Percentiles rank a stretch among this genome's conserved stretches.
These are phyloP conservation scores for Antrozous pallidus DNA, from an alignment of 2,797 vertebrate species.

Conservation along the genomic window DNA sequence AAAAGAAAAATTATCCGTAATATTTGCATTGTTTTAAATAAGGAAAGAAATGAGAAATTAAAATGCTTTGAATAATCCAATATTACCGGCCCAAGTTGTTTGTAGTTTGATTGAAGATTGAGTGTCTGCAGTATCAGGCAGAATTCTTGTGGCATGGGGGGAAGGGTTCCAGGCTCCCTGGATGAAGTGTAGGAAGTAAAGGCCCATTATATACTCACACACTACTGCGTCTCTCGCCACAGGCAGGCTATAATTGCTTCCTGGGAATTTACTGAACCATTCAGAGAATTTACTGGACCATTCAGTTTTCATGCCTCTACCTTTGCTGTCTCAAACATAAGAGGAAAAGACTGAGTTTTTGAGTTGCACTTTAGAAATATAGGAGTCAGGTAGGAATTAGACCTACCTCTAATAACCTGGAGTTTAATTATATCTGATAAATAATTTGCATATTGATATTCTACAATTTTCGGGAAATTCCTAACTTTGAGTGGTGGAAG, in stretches of 20 bases:
- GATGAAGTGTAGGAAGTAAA: fast-evolving
- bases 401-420: background rate
- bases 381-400: background rate
- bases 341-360: background rate
- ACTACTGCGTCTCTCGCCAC: background rate
- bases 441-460: slow-evolving; percentile 31
- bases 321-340: background rate
- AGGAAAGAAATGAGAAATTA: background rate
- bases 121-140: background rate
- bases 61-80: background rate
- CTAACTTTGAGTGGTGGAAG: background rate
- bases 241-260: background rate
- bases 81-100: background rate
- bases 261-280: background rate
- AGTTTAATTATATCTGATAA: slow-evolving; percentile 28
- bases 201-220: background rate
- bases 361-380: slow-evolving; percentile 13
- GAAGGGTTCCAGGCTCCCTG: background rate
- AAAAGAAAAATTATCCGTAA: background rate
- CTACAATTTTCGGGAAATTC: background rate
- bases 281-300: background rate
- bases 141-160: background rate
- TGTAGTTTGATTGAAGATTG: background rate
- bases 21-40: background rate
- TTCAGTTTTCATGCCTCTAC: background rate